Evolutionary conservation across 2,888 invertebrate species (phyloP).

Genomic region (Eupsilia transversa): DNA sequence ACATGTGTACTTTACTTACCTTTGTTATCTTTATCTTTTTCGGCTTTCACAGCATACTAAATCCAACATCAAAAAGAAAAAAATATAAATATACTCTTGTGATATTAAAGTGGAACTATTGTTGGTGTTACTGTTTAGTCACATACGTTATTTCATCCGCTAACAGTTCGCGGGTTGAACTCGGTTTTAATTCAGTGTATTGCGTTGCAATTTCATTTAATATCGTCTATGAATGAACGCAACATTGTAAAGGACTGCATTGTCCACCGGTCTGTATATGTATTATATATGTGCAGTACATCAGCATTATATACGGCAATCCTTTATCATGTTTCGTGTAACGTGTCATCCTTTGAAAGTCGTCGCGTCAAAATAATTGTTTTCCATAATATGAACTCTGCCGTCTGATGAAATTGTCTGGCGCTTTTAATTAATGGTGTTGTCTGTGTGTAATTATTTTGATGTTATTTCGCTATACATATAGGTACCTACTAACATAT

Average conservation of each 20-base stretch:
- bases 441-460: slow-evolving; percentile 35
- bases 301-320: slow-evolving; percentile 19
- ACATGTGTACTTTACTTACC: not conserved
- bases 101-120: not conserved
- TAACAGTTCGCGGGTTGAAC: slow-evolving; percentile 16
- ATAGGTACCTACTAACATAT: not conserved
- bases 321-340: slow-evolving; percentile 53
- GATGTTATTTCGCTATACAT: not conserved
- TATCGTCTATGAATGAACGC: slow-evolving; percentile 58
- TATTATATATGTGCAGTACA: slow-evolving; percentile 31
- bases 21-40: not conserved
- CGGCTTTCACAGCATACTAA: not conserved
- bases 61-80: not conserved
- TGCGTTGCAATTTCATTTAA: slow-evolving; percentile 62
- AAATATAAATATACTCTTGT: not conserved
- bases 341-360: slow-evolving; percentile 49
- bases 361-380: slow-evolving; percentile 52
- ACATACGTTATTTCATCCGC: slow-evolving; percentile 17
- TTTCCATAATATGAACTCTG: slow-evolving; percentile 49
- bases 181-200: slow-evolving; percentile 65
- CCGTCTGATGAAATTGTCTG: slow-evolving; percentile 45
- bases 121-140: not conserved
- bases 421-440: slow-evolving; percentile 39
- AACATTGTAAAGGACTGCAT: slow-evolving; percentile 58
- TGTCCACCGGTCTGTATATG: slow-evolving; percentile 29